A percentile compares a stretch with the other conserved stretches of the same genome.
phyloP scores from a whole-genome alignment of 2,797 vertebrate species.

The Gallinago stenura region DNA sequence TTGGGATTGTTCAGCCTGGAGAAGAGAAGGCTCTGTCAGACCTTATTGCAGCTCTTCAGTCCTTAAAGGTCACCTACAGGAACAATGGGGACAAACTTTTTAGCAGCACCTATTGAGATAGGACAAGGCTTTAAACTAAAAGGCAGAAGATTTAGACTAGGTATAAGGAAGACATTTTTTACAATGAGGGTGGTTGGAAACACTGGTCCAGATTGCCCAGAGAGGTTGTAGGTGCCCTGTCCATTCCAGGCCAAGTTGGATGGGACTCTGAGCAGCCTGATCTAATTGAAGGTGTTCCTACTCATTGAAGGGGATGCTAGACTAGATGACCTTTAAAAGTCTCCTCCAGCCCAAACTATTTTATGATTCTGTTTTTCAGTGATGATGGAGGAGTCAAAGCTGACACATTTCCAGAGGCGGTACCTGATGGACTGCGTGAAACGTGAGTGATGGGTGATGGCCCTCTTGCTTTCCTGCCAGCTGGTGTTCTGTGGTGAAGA shows the following conservation, averaged over 20 bases:
- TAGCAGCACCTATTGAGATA: neutral
- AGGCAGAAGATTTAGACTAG: neutral
- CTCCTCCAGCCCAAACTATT: neutral
- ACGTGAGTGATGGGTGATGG: conserved; percentile 82
- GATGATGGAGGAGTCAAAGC: conserved; percentile 89
- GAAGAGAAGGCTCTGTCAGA: neutral
- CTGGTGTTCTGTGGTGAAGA: neutral
- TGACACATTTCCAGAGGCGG: conserved; percentile 84
- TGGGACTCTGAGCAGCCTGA: neutral
- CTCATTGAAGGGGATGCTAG: neutral
- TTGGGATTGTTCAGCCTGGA: neutral
- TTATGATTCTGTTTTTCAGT: conserved; percentile 74
- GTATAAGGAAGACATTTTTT: neutral
- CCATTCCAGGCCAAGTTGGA: neutral
- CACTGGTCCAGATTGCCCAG: neutral
- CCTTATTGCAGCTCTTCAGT: neutral
- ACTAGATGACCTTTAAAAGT: neutral
- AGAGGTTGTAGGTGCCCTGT: neutral
- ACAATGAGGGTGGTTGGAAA: neutral
- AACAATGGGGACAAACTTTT: neutral
- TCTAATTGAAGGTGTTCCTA: neutral
- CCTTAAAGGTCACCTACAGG: neutral
- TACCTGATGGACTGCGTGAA: conserved; percentile 80
- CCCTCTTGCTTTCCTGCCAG: neutral
- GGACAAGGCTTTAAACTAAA: neutral